Percentiles rank a stretch among this genome's conserved stretches.
phyloP scores from a whole-genome alignment of 2,888 invertebrate species.

The Lepidocyrtoides sp. region DNA sequence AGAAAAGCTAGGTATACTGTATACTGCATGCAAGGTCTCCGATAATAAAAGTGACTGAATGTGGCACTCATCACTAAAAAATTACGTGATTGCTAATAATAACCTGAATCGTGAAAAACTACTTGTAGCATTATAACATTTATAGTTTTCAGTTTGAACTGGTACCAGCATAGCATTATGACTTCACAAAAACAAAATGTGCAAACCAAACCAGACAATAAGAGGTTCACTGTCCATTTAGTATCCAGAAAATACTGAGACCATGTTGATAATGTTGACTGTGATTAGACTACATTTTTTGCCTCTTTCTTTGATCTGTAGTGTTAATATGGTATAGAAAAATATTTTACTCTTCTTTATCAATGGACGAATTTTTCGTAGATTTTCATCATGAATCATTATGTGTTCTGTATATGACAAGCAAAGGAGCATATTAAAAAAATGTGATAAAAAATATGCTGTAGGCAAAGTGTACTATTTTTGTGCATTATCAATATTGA shows the following conservation, averaged over 20 bases:
- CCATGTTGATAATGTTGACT: background rate
- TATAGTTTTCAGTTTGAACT: background rate
- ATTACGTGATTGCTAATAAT: constrained; percentile 79
- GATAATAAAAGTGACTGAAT: background rate
- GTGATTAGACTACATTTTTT: background rate
- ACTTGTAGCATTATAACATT: background rate
- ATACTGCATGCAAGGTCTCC: background rate
- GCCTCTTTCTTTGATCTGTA: background rate
- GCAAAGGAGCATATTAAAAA: background rate
- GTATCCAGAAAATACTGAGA: background rate
- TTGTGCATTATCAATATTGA: too few species aligned
- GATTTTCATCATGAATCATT: background rate
- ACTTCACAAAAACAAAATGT: background rate
- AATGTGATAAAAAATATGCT: background rate
- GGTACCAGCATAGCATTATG: background rate
- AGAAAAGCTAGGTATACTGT: background rate
- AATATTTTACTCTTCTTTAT: constrained; percentile 2
- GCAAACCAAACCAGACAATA: background rate
- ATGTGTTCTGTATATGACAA: too few species aligned
- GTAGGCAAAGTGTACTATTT: background rate
- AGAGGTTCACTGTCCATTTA: background rate
- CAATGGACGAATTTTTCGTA: background rate
- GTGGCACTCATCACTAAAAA: constrained; percentile 32
- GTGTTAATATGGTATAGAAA: background rate
- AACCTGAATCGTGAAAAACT: background rate